Evolutionary conservation across 2,888 invertebrate genomes (phyloP).

Genomic region (Polyploca ridens): DNA sequence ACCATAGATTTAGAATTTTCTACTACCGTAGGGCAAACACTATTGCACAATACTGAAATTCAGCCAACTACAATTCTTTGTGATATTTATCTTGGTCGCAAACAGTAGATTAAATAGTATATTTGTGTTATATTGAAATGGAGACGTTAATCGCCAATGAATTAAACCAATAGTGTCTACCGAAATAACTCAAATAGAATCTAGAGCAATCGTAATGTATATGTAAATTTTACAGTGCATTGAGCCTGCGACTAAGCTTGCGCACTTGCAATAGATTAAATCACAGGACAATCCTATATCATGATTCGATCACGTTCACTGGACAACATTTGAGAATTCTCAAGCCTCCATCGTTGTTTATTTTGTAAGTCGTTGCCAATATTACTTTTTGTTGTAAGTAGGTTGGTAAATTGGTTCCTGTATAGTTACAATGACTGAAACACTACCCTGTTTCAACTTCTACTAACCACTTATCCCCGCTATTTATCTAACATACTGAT

Average conservation of each 20-base stretch:
- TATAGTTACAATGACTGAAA: no score
- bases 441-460: no score
- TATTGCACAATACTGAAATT: background rate
- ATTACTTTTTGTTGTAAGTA: slow-evolving; percentile 13
- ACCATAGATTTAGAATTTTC: no score
- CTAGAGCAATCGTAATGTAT: slow-evolving; percentile 69
- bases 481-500: no score
- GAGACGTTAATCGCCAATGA: slow-evolving; percentile 61
- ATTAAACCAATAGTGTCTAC: slow-evolving; percentile 54
- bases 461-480: no score
- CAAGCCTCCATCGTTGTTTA: slow-evolving; percentile 17
- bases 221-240: slow-evolving; percentile 66
- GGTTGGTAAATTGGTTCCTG: background rate
- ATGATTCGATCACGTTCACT: slow-evolving; percentile 33
- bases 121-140: slow-evolving; percentile 18
- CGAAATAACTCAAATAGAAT: slow-evolving; percentile 55
- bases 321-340: slow-evolving; percentile 29
- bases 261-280: slow-evolving; percentile 55
- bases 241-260: slow-evolving; percentile 55
- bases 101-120: slow-evolving; percentile 44
- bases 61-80: background rate
- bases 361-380: background rate
- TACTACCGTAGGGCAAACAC: no score
- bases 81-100: slow-evolving; percentile 22
- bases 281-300: slow-evolving; percentile 29